phyloP scores from a whole-genome alignment of 2,113 vertebrate genomes.

The Clinocottus analis region DNA sequence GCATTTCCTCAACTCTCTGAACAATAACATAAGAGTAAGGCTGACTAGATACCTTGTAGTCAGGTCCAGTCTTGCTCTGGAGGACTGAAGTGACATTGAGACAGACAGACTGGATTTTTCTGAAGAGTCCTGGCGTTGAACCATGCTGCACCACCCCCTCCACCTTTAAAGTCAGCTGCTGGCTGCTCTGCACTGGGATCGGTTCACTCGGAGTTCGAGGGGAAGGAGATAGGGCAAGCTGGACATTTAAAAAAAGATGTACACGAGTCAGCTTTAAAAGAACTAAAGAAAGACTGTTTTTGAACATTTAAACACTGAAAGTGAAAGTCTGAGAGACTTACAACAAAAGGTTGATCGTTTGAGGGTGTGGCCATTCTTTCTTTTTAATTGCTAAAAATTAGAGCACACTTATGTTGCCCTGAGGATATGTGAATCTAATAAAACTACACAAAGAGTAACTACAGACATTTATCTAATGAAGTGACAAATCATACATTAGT shows the following conservation, averaged over 20 bases:
- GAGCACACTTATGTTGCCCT: background rate
- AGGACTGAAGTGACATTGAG: conserved; percentile 93
- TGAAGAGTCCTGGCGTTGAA: conserved; percentile 93
- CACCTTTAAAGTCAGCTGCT: conserved; percentile 95
- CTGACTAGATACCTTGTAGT: conserved; percentile 84
- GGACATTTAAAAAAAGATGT: background rate
- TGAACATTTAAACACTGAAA: background rate
- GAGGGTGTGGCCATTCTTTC: background rate
- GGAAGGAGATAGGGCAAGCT: conserved; percentile 96
- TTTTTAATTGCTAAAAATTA: background rate
- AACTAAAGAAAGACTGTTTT: background rate
- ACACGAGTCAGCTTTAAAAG: background rate
- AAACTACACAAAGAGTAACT: background rate
- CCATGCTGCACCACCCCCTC: conserved; percentile 98
- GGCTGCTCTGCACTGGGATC: conserved; percentile 94
- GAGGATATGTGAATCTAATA: background rate
- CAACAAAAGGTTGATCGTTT: background rate
- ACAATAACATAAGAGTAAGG: background rate
- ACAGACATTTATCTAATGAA: background rate
- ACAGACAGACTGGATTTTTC: conserved; percentile 95
- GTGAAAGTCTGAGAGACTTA: background rate
- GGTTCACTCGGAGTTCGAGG: conserved; percentile 93
- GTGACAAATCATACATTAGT: background rate
- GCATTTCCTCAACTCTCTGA: background rate
- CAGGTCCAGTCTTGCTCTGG: conserved; percentile 92